phyloP scores from a whole-genome alignment of 2,888 invertebrate genomes.

The Tipula unca region DNA sequence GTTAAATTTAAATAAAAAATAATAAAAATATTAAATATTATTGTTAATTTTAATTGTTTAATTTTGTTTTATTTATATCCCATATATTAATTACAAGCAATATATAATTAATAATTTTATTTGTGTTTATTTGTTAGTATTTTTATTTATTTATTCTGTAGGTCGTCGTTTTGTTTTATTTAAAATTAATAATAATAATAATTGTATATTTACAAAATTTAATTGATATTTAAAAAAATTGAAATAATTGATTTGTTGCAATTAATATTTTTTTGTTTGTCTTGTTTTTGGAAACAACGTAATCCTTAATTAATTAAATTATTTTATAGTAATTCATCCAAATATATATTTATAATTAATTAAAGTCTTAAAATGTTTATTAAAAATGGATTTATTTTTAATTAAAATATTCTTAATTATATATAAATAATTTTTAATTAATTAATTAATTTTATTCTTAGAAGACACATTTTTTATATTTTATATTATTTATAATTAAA shows the following conservation, averaged over 20 bases:
- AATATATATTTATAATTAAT: not conserved
- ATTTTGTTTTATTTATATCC: not conserved
- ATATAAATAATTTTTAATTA: not conserved
- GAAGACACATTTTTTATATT: slow-evolving; percentile 4
- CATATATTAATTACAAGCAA: slow-evolving; percentile 1
- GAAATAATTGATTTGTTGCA: not conserved
- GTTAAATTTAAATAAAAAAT: not conserved
- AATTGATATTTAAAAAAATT: not conserved
- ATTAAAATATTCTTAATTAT: not conserved
- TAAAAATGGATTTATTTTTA: not conserved
- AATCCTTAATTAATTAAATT: not conserved
- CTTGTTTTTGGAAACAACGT: not conserved
- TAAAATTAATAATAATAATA: not conserved
- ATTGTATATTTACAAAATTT: not conserved
- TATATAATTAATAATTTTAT: not conserved
- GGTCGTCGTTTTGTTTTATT: not conserved
- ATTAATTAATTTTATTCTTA: not conserved
- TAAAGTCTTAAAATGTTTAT: not conserved
- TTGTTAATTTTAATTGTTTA: not conserved
- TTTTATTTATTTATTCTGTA: not conserved
- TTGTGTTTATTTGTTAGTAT: not conserved
- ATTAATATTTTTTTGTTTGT: not conserved
- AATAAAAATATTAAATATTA: not conserved
- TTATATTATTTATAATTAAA: not conserved
- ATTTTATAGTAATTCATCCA: not conserved